These are phyloP conservation scores for Nomada goodeniana DNA, from an alignment of 2,888 invertebrate genomes.

Conservation along the genomic window DNA sequence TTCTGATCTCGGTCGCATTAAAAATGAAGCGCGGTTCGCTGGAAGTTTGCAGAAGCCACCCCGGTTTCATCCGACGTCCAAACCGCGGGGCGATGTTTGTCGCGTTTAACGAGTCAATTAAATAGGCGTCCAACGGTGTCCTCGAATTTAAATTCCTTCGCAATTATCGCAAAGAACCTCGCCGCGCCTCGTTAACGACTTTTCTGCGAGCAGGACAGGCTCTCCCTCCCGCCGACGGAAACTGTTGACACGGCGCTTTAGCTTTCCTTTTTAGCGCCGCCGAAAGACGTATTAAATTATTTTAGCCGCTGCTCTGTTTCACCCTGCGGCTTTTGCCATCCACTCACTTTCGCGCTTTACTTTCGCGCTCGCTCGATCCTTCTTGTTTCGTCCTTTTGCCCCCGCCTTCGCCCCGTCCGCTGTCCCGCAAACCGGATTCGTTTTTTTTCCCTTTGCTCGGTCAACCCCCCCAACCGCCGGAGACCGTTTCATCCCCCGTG, in stretches of 20 bases:
- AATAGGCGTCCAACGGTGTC: background rate
- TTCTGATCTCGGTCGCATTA: no score
- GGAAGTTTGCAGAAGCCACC: no score
- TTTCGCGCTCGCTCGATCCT: slow-evolving; percentile 58
- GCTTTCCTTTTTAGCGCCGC: slow-evolving; percentile 31
- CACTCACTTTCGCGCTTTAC: slow-evolving; percentile 49
- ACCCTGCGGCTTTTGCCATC: slow-evolving; percentile 23
- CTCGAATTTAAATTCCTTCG: slow-evolving; percentile 14
- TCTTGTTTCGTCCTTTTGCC: slow-evolving; percentile 53
- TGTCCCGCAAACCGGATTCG: slow-evolving; percentile 50
- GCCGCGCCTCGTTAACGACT: background rate
- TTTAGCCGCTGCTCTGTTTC: slow-evolving; percentile 40
- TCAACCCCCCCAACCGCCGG: background rate
- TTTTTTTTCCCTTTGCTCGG: slow-evolving; percentile 1
- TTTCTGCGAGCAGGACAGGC: background rate
- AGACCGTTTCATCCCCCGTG: slow-evolving; percentile 23
- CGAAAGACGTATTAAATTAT: slow-evolving; percentile 53
- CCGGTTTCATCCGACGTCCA: no score
- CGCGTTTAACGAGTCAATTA: slow-evolving; percentile 19
- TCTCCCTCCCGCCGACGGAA: background rate
- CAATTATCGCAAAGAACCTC: background rate
- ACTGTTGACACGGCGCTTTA: background rate
- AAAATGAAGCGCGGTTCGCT: no score
- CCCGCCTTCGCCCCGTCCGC: slow-evolving; percentile 37
- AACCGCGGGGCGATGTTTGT: background rate